A percentile compares a stretch with the other conserved stretches of the same genome.
phyloP scores from a whole-genome alignment of 2,888 invertebrate species.

The Ceratothoa steindachneri region DNA sequence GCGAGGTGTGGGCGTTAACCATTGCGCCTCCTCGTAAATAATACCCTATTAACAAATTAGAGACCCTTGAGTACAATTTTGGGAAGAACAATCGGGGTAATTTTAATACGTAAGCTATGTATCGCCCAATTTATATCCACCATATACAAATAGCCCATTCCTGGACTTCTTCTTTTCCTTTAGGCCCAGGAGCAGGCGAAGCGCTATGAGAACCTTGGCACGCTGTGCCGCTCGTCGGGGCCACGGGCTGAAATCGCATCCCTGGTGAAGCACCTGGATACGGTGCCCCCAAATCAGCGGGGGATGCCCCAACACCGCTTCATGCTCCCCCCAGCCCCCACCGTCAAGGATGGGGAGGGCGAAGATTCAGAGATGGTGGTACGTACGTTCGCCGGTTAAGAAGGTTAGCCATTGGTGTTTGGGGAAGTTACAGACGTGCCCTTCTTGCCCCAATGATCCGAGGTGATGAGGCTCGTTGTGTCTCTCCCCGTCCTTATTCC shows the following conservation, averaged over 20 bases:
- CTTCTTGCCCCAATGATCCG: slow-evolving; percentile 51
- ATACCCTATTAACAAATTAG: no score
- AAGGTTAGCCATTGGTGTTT: not conserved
- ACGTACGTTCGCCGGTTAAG: no score
- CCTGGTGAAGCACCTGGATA: slow-evolving; percentile 68
- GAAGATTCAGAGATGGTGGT: slow-evolving; percentile 27
- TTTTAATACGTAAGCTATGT: no score
- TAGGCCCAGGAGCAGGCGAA: slow-evolving; percentile 77
- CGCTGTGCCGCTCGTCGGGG: slow-evolving; percentile 71
- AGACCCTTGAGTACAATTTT: no score
- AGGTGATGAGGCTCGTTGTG: not conserved
- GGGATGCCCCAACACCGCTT: slow-evolving; percentile 53
- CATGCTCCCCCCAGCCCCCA: slow-evolving; percentile 67
- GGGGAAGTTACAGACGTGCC: slow-evolving; percentile 48
- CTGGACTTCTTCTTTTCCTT: no score
- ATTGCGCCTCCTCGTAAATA: no score
- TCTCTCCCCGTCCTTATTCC: no score
- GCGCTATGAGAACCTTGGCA: slow-evolving; percentile 74
- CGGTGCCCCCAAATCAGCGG: slow-evolving; percentile 56
- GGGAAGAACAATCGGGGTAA: no score
- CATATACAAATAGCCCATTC: no score
- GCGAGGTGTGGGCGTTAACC: no score
- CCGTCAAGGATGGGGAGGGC: slow-evolving; percentile 54
- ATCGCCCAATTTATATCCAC: no score
- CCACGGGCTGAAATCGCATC: slow-evolving; percentile 71